Base-by-base conservation (phyloP, 2,113 vertebrate species). In the Hippocampus zosterae region DNA sequence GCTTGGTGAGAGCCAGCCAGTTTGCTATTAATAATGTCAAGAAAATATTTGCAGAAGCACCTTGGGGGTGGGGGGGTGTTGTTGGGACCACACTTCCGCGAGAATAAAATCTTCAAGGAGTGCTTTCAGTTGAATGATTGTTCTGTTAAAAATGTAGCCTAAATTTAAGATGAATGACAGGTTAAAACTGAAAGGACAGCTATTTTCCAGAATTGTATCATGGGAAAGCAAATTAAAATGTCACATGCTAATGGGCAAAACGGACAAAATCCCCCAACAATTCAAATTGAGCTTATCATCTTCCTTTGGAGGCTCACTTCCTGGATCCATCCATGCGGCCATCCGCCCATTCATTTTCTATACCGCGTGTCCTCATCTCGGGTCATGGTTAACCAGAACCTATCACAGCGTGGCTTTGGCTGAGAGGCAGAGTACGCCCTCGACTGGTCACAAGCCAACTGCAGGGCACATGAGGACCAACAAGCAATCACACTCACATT, bases 1-100 rank as follows among this genome's bases (percentile, higher is more conserved):
- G 68, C n/a, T 72, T 67, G 23, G 12, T 25, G 44, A 71, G 57
- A 73, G 57, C 72, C 27, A 71, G 63, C 5, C 23, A 60, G 62
- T 27, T 68, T 15, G 18, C n/a, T 37, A 68, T 69, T 41, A 29
- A 57, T 44, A 55, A 60, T 68, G 48, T 63, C 12, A 9, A 41
- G 76, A 29, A 66, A 10, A 65, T 40, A 52, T 67, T 46, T 65
- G 42, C 48, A 67, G 29, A 67, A 67, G 21, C 48, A 67, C 48
- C 27, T 53, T 37, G 2, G 13, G 29, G 9, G 19, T 12, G 18
- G 33, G 16, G 13, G 18, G n/a, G n/a, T n/a, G n/a, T n/a, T n/a
- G n/a, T n/a, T n/a, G n/a, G n/a, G 10, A 16, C 21, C 37, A 55
- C 12, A 40, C 18, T 21, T 9, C 27, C 27, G 25, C 15, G 29